Evolutionary conservation across 92 coral and sea anemone species (phyloP).

Genomic region (Palythoa grandiflora): DNA sequence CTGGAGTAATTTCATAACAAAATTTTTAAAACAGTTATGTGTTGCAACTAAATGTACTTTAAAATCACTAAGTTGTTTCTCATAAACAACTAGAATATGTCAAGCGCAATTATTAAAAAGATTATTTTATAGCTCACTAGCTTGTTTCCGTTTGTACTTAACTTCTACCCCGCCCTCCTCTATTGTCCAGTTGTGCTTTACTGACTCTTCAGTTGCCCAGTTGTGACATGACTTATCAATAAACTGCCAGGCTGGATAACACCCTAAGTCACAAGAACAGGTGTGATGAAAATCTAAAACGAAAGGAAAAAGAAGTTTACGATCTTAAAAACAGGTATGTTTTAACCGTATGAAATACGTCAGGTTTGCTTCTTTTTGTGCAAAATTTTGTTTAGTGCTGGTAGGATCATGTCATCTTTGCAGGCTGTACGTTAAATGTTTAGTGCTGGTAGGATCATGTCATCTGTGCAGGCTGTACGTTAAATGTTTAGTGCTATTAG

Average conservation of each 20-base stretch:
- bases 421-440: background rate
- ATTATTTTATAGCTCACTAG: background rate
- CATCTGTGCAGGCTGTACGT: too few species aligned
- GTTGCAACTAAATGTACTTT: too few species aligned
- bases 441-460: too few species aligned
- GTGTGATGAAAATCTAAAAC: slow-evolving; percentile 76
- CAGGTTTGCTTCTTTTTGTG: background rate
- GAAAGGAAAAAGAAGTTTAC: slow-evolving; percentile 82
- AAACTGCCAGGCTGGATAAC: slow-evolving; percentile 73
- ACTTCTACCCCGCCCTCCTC: too few species aligned
- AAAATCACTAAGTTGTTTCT: too few species aligned
- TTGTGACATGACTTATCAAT: background rate
- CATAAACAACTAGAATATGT: too few species aligned
- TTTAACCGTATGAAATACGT: background rate
- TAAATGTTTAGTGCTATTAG: too few species aligned
- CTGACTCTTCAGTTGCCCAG: background rate
- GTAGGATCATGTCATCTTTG: background rate
- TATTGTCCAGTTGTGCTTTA: background rate
- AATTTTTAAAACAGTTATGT: too few species aligned
- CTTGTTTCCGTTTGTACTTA: too few species aligned
- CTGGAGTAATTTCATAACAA: too few species aligned
- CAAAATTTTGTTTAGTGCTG: background rate
- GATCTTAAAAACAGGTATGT: slow-evolving; percentile 88
- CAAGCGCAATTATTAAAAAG: too few species aligned
- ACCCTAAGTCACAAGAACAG: slow-evolving; percentile 68